Conservation (phyloP, 92 coral and sea anemone species). For the Montipora capitata region DNA sequence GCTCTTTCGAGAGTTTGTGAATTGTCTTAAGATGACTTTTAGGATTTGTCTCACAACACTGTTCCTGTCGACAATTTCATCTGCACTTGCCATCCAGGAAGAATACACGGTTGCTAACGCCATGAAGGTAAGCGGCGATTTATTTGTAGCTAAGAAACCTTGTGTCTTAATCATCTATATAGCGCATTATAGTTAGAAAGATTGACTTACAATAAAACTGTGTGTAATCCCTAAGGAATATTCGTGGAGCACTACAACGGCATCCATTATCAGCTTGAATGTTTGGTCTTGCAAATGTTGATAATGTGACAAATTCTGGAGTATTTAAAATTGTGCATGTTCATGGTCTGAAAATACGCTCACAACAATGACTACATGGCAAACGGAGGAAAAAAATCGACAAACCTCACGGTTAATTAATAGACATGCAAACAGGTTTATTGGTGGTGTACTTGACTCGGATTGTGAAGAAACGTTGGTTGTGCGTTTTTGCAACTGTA, state of each 20-base stretch:
- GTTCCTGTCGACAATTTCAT: slow-evolving; percentile 37
- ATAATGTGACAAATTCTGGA: no score
- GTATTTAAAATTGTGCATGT: no score
- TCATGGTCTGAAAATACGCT: no score
- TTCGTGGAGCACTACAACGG: neutral
- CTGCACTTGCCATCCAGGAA: slow-evolving; percentile 21
- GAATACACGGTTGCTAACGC: neutral
- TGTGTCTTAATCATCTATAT: neutral
- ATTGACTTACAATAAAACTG: neutral
- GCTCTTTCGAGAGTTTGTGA: slow-evolving; percentile 38
- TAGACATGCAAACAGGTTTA: no score
- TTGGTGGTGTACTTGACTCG: no score
- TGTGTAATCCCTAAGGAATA: neutral
- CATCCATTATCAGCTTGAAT: neutral
- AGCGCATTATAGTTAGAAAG: neutral
- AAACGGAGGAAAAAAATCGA: no score
- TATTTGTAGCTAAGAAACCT: neutral
- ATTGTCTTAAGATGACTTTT: slow-evolving; percentile 54
- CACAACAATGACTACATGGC: no score
- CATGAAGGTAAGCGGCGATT: slow-evolving; percentile 35
- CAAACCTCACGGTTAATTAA: no score
- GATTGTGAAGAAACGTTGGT: no score
- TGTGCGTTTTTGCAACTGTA: no score
- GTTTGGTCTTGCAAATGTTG: neutral
- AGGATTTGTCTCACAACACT: slow-evolving; percentile 38